phyloP scores from a whole-genome alignment of 2,888 invertebrate genomes.

The Perizoma affinitatum region DNA sequence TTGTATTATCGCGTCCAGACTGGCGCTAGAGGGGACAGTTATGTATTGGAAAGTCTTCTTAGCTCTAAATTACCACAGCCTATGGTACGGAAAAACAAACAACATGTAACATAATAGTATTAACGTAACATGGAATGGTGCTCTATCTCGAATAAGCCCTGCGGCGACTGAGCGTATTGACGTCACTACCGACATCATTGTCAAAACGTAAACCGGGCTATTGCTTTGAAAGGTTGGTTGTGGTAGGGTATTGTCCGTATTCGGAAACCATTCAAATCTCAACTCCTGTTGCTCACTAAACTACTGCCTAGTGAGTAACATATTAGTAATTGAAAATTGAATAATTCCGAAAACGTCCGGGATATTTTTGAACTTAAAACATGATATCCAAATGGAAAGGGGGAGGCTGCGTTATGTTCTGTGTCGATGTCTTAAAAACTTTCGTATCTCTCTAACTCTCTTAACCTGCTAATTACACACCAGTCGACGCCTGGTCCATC shows the following conservation, averaged over 20 bases:
- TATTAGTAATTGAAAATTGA: slow-evolving; percentile 22
- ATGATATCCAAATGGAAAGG: slow-evolving; percentile 53
- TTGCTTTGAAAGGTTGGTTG: slow-evolving; percentile 63
- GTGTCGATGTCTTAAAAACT: slow-evolving; percentile 75
- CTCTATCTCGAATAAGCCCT: slow-evolving; percentile 79
- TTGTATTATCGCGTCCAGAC: slow-evolving; percentile 14
- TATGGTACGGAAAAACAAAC: slow-evolving; percentile 71
- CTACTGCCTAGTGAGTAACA: not conserved
- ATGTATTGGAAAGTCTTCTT: slow-evolving; percentile 46
- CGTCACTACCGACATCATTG: slow-evolving; percentile 56
- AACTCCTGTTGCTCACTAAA: slow-evolving; percentile 22
- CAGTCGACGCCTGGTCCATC: slow-evolving; percentile 84
- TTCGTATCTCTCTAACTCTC: slow-evolving; percentile 67
- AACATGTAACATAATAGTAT: slow-evolving; percentile 76
- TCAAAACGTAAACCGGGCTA: slow-evolving; percentile 77
- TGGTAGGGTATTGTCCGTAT: slow-evolving; percentile 47
- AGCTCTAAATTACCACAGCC: slow-evolving; percentile 67
- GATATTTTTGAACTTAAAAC: slow-evolving; percentile 70
- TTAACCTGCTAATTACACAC: slow-evolving; percentile 76
- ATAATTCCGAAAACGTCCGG: slow-evolving; percentile 41
- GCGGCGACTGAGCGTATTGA: slow-evolving; percentile 78
- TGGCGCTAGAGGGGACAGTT: slow-evolving; percentile 32
- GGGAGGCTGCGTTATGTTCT: slow-evolving; percentile 71
- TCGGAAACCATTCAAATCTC: slow-evolving; percentile 26
- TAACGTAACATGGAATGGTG: slow-evolving; percentile 78